These are phyloP conservation scores for Myrmecobius fasciatus DNA, from an alignment of 2,113 vertebrate genomes.

Conservation along the genomic window DNA sequence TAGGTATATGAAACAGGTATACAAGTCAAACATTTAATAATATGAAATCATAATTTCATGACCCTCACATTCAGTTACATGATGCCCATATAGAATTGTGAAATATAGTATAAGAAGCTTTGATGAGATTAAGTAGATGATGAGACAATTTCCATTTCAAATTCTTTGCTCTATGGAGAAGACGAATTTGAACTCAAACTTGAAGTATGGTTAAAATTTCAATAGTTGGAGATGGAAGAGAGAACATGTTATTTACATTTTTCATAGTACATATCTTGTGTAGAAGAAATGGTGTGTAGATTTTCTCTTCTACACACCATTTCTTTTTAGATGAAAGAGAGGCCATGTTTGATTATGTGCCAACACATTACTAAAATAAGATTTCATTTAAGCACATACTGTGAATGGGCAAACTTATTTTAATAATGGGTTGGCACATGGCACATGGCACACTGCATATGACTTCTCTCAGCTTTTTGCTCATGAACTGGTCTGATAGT, in stretches of 20 bases:
- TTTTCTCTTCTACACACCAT: not conserved
- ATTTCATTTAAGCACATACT: not conserved
- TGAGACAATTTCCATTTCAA: not conserved
- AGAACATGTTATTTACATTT: not conserved
- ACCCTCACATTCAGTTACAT: too few species aligned
- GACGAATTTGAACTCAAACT: not conserved
- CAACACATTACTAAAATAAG: not conserved
- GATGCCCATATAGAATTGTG: too few species aligned
- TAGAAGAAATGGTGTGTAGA: too few species aligned
- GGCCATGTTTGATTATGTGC: not conserved
- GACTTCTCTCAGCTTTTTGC: not conserved
- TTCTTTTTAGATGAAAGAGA: not conserved
- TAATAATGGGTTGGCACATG: too few species aligned
- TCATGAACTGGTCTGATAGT: not conserved
- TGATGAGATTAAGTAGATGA: not conserved
- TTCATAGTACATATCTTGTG: not conserved
- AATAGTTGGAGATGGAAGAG: not conserved
- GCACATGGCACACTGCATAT: too few species aligned
- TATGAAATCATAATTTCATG: too few species aligned
- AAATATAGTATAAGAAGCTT: too few species aligned
- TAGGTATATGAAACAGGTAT: too few species aligned
- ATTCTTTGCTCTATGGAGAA: not conserved
- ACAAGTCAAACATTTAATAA: too few species aligned
- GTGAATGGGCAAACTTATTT: not conserved
- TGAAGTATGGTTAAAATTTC: not conserved